Conservation (phyloP, 2,888 invertebrate species). For the Pammene fasciana region DNA sequence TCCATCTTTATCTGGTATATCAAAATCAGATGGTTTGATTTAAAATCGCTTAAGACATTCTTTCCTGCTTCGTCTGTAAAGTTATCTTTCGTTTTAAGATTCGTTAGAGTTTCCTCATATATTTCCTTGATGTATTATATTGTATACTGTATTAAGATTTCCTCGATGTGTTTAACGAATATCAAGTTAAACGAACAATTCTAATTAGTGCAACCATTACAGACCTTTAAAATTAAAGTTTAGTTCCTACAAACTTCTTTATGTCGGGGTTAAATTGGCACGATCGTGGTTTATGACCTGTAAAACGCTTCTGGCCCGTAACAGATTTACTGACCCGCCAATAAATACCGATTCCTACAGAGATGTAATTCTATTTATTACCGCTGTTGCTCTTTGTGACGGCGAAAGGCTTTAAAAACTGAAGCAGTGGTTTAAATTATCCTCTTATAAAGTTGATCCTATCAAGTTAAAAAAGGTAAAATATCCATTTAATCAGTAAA, state of each 20-base stretch:
- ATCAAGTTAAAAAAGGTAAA: not conserved
- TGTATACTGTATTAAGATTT: too few relatives aligned
- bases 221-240: slow-evolving; percentile 30
- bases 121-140: too few relatives aligned
- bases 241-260: slow-evolving; percentile 44
- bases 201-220: slow-evolving; percentile 23
- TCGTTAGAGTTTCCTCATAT: too few relatives aligned
- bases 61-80: too few relatives aligned
- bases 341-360: slow-evolving; percentile 42
- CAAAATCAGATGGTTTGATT: too few relatives aligned
- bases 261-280: slow-evolving; percentile 48
- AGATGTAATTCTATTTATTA: slow-evolving; percentile 46
- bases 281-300: slow-evolving; percentile 49
- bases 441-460: not conserved
- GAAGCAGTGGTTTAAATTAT: not conserved
- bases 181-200: not conserved
- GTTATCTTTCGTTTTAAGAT: too few relatives aligned
- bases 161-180: too few relatives aligned
- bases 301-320: slow-evolving; percentile 47
- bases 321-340: slow-evolving; percentile 44
- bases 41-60: too few relatives aligned
- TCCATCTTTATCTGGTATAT: too few relatives aligned
- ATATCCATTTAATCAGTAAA: not conserved
- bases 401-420: slow-evolving; percentile 5
- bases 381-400: slow-evolving; percentile 26